phyloP scores from a whole-genome alignment of 2,797 vertebrate species.

The Sebastes diploproa region DNA sequence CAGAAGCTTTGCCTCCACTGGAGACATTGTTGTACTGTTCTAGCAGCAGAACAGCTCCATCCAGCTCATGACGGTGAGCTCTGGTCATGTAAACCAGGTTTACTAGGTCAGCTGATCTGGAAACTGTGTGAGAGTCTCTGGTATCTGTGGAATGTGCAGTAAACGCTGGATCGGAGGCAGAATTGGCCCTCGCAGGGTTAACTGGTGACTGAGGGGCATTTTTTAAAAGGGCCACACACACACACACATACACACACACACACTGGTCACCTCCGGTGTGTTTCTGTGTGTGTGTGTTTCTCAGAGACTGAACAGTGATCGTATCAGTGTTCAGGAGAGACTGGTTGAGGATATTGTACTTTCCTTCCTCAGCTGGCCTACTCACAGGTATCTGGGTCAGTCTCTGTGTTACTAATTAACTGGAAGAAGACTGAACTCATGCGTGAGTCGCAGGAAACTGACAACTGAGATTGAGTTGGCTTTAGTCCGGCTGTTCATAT shows the following conservation, averaged over 20 bases:
- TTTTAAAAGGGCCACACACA: neutral
- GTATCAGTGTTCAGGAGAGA: neutral
- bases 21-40: neutral
- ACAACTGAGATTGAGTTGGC: neutral
- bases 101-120: slow-evolving; percentile 16
- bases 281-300: neutral
- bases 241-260: slow-evolving; percentile 28
- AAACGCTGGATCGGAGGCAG: slow-evolving; percentile 35
- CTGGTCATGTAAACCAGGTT: neutral
- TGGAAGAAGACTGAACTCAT: neutral
- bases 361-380: neutral
- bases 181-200: slow-evolving; percentile 19
- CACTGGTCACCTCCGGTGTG: neutral
- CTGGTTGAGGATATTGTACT: neutral
- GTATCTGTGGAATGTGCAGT: slow-evolving; percentile 57
- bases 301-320: neutral
- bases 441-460: neutral
- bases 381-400: slow-evolving; percentile 39
- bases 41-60: neutral
- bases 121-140: slow-evolving; percentile 20
- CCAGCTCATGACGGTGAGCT: neutral
- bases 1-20: neutral
- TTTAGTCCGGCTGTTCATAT: neutral
- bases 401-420: slow-evolving; percentile 46
- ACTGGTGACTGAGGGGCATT: slow-evolving; percentile 23